Evolutionary conservation across 1,140 invertebrate genomes (phyloP), one percentile per base, ranked within the genome.

Genomic region (Drosophila subobscura): DNA sequence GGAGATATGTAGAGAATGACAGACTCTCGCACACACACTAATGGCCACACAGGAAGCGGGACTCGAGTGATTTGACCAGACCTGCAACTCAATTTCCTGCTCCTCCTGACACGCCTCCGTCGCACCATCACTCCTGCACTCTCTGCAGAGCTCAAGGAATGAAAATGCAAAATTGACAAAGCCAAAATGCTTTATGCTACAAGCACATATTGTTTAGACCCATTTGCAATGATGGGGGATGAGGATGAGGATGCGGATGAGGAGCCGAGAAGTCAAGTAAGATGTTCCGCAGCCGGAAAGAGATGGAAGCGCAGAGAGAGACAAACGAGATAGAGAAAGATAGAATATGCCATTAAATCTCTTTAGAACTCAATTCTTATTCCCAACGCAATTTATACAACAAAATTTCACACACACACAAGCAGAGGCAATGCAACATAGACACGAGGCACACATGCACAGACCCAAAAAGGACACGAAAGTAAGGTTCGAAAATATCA

Each of bases 361-460:
- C 84, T 89, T 89, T 84, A 89, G 84, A 89, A 89, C 84, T 89
- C 79, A 89, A 89, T 89, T 89, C 79, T 89, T 89, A 89, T 89
- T 86, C 84, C 84, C 84, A 89, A 84, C 76, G 79, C 84, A 89
- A 89, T 89, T 89, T 89, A 89, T 89, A 89, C 84, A 83, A 88
- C 84, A 79, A 88, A 88, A 88, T 77, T 88, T 70, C 54, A 78
- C 41, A 66, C 57, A 61, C 46, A 80, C 54, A 53, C 16, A 20
- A 20, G 16, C 16, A 20, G 16, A 77, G 45, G 33, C 44, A 57
- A 37, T 37, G 33, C 33, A 58, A 55, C 22, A 63, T 60, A 71
- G 50, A 56, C 42, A 51, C 23, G 25, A 16, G 16, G 16, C 16
- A 58, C 73, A 52, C 29, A 57, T 47, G 22, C 2, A 71, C 20